Evolutionary conservation across 2,113 vertebrate species (phyloP), one percentile per base, ranked within the genome.

Genomic region (Pionites leucogaster): DNA sequence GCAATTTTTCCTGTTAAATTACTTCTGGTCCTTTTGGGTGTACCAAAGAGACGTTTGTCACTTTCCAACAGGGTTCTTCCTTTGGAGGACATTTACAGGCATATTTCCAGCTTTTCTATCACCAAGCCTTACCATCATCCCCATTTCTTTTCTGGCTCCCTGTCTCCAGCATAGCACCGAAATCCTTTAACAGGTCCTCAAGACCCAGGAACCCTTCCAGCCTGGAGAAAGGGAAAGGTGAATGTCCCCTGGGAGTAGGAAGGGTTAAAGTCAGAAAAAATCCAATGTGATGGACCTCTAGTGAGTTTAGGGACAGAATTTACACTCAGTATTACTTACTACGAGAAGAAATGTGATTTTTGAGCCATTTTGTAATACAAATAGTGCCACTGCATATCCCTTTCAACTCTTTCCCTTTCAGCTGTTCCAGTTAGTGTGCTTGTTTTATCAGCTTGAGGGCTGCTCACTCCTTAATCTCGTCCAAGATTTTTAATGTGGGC

Each of bases 111-210:
- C 31, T 75, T 86, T 74, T 37, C 14, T 52, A 0, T 75, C 39
- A 78, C 14, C 13, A 47, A 1, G 8, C 16, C 41, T 64, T 24
- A 35, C 24, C 4, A 0, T 29, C 10, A 37, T 33, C 14, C 19
- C 10, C 10, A 3, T 52, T 63, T 63, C 4, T 2, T 75, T 79
- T 62, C 70, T 69, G 52, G 3, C 11, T 82, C 39, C 22, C 28
- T 59, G 8, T 23, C 20, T 81, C 23, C 19, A 83, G 13, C 17
- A 22, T 10, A 77, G 6, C 33, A n/a, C 15, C 62, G 31, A 78
- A 74, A 77, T 74, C 49, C 25, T 70, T 55, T 29, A n/a, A 19
- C 29, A 75, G 42, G 57, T 9, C 46, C 18, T 64, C 3, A 64
- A 72, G 25, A 67, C 22, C 5, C 59, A 80, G 53, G 10, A 35